phyloP scores from a whole-genome alignment of 2,888 invertebrate genomes.

The Nomada ruficornis region DNA sequence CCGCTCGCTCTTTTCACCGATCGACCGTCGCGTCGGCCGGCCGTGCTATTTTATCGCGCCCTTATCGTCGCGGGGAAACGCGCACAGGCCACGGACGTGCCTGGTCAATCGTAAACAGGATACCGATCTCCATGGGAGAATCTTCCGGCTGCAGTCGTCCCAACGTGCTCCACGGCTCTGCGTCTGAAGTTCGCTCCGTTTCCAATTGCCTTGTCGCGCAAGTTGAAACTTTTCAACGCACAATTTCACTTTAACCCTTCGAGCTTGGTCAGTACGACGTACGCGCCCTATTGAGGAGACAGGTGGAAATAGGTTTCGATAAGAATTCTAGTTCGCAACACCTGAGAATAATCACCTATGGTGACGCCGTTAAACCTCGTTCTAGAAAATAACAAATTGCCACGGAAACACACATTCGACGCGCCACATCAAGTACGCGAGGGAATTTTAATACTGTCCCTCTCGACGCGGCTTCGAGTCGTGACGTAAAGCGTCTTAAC shows the following conservation, averaged over 20 bases:
- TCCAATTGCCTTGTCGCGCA: no score
- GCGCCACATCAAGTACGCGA: not conserved
- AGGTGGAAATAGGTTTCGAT: no score
- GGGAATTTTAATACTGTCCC: not conserved
- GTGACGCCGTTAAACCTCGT: no score
- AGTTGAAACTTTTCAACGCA: no score
- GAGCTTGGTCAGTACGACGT: no score
- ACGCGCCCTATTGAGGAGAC: no score
- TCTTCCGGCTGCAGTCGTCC: not conserved
- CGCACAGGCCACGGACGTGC: not conserved
- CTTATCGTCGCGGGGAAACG: constrained; percentile 36
- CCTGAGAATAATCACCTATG: no score
- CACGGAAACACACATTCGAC: no score
- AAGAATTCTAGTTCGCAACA: no score
- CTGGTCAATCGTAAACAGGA: constrained; percentile 13
- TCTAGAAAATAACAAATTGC: no score
- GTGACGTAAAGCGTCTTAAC: not conserved
- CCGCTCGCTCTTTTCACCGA: constrained; percentile 13
- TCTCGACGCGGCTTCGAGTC: not conserved
- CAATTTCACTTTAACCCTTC: no score
- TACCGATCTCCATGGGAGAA: constrained; percentile 16
- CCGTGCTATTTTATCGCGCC: constrained; percentile 30
- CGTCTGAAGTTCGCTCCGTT: not conserved
- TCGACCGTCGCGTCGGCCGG: constrained; percentile 2
- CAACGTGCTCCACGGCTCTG: not conserved